Evolutionary conservation across 1,140 invertebrate genomes (phyloP), one percentile per base, ranked within the genome.

Genomic region (Plectrocnemia conspersa): DNA sequence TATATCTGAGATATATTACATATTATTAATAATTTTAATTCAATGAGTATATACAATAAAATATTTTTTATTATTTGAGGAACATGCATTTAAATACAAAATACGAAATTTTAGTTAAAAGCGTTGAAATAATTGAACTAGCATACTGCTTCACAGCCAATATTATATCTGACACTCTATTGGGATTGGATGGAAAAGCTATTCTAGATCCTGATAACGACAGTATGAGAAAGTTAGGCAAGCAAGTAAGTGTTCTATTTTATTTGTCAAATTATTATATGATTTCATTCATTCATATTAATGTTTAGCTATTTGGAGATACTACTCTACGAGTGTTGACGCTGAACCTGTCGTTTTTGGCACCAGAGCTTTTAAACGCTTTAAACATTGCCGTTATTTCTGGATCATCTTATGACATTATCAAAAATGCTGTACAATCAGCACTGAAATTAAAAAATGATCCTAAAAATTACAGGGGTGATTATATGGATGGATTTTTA

Each of bases 401-500:
- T 5, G 22, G 50, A 19, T 54, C 45, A 10, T 16, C 44, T 1
- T 59, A 59, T 13, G 3, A 45, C 15, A 25, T 36, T 18, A 45
- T 59, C 36, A 54, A 32, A 18, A 19, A 42, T n/a, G 7, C 40
- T n/a, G 38, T 16, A 1, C 5, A 46, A 48, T n/a, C 21, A 22
- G 16, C 42, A 7, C 3, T 38, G 1, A 29, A 42, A 3, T 36
- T 29, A 6, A 46, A 46, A 2, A 6, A 22, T 22, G 22, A 24
- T 25, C 44, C 33, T 0, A 16, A 48, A 33, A 21, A 42, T 22
- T 15, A 32, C 10, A 16, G 29, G 13, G 56, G 56, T 11, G 56
- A 54, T 27, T 59, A 59, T 22, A 54, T 59, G 4, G 56, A 54
- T 42, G 38, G 25, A 13, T 40, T 59, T 6, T 11, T 59, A 23